Base-by-base conservation (phyloP, 2,888 invertebrate genomes). In the Lasioglossum villosulum region DNA sequence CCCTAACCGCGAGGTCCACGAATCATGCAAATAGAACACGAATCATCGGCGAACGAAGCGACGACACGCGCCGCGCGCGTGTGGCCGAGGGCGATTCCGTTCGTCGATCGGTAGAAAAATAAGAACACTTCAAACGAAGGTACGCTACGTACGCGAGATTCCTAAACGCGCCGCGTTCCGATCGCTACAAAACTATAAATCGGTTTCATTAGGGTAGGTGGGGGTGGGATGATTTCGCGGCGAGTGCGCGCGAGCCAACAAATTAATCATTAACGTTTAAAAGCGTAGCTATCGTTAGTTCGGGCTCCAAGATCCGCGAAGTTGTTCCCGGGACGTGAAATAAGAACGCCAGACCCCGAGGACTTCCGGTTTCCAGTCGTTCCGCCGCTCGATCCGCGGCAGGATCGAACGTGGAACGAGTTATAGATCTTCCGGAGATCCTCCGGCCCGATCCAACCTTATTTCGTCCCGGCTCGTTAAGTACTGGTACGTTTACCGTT, bases 1-100 rank as follows among this genome's bases (percentile, higher is more conserved):
- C 95, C 95, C 45, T n/a, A 68, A 77, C 48, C 76, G 63, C 82
- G 78, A 68, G 68, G 63, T 75, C 75, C 56, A 78, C 34, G 81
- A 70, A 79, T 79, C 59, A 73, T 10, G n/a, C 52, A n/a, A 52
- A 82, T 68, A 82, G 83, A 78, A 52, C 75, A 84, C 71, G 74
- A 78, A 78, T 23, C 73, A 37, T 84, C 71, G 75, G 68, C 80
- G 79, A 78, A 83, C 80, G 77, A 78, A 52, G 71, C 23, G 27
- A 1, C 59, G 27, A 14, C 59, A 2, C 59, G 59, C 27, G 42
- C 2, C 5, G 2, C 8, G 19, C 19, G 3, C 52, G 48, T 6
- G 5, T 23, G 6, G 23, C 19, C 48, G 6, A 19, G 37, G n/a
- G n/a, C 39, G 16, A 16, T 16, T 12, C 77, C 80, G 86, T 75